These are phyloP conservation scores for Phaenicophaeus curvirostris DNA, from an alignment of 2,797 vertebrate genomes.

Conservation along the genomic window DNA sequence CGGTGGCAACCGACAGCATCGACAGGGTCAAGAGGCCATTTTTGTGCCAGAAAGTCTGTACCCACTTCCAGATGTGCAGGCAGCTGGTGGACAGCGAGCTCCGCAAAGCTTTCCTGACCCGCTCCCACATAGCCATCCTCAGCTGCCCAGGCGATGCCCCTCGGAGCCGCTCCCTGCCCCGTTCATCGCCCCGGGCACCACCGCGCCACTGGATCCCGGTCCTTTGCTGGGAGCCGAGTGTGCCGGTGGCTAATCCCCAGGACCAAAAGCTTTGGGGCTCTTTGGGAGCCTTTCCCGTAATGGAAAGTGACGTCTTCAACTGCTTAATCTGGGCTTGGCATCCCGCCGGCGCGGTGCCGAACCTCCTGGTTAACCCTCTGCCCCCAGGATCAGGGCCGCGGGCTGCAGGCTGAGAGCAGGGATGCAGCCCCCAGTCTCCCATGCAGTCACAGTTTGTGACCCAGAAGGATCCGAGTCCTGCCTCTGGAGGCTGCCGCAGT, in stretches of 20 bases:
- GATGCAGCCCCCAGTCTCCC: background rate
- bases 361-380: constrained; percentile 4
- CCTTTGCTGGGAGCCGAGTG: background rate
- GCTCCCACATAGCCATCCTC: constrained; percentile 49
- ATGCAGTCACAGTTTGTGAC: background rate
- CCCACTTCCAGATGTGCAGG: background rate
- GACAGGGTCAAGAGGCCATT: constrained; percentile 87
- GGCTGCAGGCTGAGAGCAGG: background rate
- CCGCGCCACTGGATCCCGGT: accelerated
- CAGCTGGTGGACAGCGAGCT: background rate
- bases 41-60: constrained; percentile 68
- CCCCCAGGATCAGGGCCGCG: background rate
- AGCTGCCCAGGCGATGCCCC: background rate
- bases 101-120: constrained; percentile 44
- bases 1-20: constrained; percentile 80
- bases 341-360: background rate
- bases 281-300: constrained; percentile 34
- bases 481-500: background rate
- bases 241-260: background rate
- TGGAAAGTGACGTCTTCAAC: constrained; percentile 50
- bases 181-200: background rate
- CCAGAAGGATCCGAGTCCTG: background rate
- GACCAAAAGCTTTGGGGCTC: background rate
- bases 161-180: background rate
- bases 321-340: constrained; percentile 52